A percentile compares a stretch with the other conserved stretches of the same genome.
phyloP scores from a whole-genome alignment of 2,888 invertebrate genomes.

The Pandemis cinnamomeana region DNA sequence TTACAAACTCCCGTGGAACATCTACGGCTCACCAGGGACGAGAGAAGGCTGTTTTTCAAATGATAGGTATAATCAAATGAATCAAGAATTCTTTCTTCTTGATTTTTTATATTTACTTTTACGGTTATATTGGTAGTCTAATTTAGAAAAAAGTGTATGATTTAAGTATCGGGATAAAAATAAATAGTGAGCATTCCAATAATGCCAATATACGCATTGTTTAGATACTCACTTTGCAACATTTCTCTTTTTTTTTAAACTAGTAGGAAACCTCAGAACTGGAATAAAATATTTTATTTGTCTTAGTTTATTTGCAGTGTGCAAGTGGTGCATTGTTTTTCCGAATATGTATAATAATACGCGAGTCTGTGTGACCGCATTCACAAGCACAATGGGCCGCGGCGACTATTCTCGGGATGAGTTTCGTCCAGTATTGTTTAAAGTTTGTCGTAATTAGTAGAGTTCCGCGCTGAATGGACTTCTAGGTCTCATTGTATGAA shows the following conservation, averaged over 20 bases:
- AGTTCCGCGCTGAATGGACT: slow-evolving; percentile 41
- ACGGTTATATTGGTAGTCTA: too few relatives aligned
- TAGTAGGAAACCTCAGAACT: background rate
- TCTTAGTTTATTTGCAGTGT: slow-evolving; percentile 28
- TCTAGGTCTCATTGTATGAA: slow-evolving; percentile 41
- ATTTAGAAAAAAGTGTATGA: too few relatives aligned
- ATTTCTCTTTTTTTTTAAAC: background rate
- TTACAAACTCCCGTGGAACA: too few relatives aligned
- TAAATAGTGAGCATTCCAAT: too few relatives aligned
- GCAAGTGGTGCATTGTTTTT: slow-evolving; percentile 41
- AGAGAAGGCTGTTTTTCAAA: too few relatives aligned
- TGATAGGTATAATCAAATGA: too few relatives aligned
- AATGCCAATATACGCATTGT: too few relatives aligned
- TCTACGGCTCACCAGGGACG: too few relatives aligned
- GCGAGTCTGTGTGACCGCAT: slow-evolving; percentile 37
- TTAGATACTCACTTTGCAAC: too few relatives aligned
- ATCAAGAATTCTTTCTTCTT: too few relatives aligned
- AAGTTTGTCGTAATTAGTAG: slow-evolving; percentile 43
- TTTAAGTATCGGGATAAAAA: too few relatives aligned
- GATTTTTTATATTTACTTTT: too few relatives aligned
- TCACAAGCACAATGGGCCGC: slow-evolving; percentile 40
- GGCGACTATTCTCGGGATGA: slow-evolving; percentile 41
- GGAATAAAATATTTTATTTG: slow-evolving; percentile 33
- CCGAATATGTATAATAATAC: slow-evolving; percentile 40
- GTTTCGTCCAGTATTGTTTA: slow-evolving; percentile 43